Percentiles rank a stretch among this genome's conserved stretches.
Conservation (phyloP, 1,140 invertebrate species). For the Pomacea maculata region DNA sequence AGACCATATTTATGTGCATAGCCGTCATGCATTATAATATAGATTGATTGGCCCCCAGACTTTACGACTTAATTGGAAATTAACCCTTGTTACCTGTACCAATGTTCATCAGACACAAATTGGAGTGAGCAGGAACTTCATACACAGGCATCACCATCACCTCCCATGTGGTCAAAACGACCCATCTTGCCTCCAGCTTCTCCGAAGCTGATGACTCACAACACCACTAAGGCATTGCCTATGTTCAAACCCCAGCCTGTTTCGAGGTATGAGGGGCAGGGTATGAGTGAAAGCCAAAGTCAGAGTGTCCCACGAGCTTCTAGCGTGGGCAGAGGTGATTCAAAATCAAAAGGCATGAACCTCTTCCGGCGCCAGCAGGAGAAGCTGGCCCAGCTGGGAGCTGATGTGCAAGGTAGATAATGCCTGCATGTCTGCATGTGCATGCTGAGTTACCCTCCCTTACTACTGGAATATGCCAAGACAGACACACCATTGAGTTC, state of each 20-base stretch:
- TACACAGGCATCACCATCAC: conserved; percentile 25
- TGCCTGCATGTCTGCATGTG: conserved; percentile 17
- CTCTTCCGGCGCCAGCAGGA: conserved; percentile 55
- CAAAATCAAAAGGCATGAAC: conserved; percentile 49
- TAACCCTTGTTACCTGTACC: conserved; percentile 4
- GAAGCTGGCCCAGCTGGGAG: conserved; percentile 47
- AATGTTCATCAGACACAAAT: conserved; percentile 5
- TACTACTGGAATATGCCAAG: no score
- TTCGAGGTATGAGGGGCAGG: conserved; percentile 18
- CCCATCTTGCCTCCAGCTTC: conserved; percentile 24
- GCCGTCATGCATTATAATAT: no score
- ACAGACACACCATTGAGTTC: no score
- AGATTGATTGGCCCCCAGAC: no score
- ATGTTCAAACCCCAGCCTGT: conserved; percentile 2
- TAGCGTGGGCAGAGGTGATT: conserved; percentile 12
- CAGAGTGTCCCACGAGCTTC: conserved; percentile 19
- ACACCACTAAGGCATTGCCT: conserved; percentile 12
- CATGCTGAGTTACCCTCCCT: not conserved
- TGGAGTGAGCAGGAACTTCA: conserved; percentile 9
- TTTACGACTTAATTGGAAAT: not conserved
- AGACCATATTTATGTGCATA: no score
- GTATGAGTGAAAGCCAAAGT: conserved; percentile 8
- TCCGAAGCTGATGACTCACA: conserved; percentile 30
- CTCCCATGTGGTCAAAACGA: conserved; percentile 28
- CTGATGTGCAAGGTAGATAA: conserved; percentile 54